Evolutionary conservation across 2,113 vertebrate species (phyloP).

Genomic region (Forbesichthys papilliferus): DNA sequence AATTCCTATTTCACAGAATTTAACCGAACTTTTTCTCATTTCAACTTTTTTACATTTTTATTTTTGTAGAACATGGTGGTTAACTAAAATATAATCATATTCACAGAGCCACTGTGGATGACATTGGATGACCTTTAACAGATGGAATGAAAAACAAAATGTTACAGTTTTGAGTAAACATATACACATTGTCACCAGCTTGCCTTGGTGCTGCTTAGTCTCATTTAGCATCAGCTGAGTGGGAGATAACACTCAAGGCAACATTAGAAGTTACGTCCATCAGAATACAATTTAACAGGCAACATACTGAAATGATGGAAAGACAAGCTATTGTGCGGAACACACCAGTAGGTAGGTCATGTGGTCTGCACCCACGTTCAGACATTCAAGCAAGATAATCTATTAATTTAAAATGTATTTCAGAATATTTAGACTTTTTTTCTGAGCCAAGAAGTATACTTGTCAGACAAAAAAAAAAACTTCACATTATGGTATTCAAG

Average conservation of each 20-base stretch:
- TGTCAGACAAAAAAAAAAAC: conserved; percentile 73
- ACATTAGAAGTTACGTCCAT: conserved; percentile 86
- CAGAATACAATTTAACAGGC: conserved; percentile 60
- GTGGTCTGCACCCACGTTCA: conserved; percentile 53
- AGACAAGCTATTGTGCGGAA: conserved; percentile 71
- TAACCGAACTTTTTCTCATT: conserved; percentile 60
- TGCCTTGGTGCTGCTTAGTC: conserved; percentile 81
- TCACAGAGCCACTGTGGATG: conserved; percentile 91
- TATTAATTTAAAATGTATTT: conserved; percentile 31
- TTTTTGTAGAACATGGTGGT: conserved; percentile 84
- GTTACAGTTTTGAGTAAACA: conserved; percentile 98
- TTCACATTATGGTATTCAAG: conserved; percentile 98
- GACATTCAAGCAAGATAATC: conserved; percentile 65
- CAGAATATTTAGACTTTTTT: conserved; percentile 56
- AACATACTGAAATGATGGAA: conserved; percentile 74
- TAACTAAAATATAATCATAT: conserved; percentile 83
- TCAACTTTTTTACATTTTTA: conserved; percentile 58
- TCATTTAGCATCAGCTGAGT: conserved; percentile 82
- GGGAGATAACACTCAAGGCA: conserved; percentile 96
- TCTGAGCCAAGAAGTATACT: conserved; percentile 81
- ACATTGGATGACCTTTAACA: conserved; percentile 88
- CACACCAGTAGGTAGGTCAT: conserved; percentile 53
- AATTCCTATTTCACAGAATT: conserved; percentile 78
- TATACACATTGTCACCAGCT: conserved; percentile 89
- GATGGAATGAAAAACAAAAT: conserved; percentile 71